phyloP scores from a whole-genome alignment of 2,113 vertebrate species.

The Urocitellus parryii region DNA sequence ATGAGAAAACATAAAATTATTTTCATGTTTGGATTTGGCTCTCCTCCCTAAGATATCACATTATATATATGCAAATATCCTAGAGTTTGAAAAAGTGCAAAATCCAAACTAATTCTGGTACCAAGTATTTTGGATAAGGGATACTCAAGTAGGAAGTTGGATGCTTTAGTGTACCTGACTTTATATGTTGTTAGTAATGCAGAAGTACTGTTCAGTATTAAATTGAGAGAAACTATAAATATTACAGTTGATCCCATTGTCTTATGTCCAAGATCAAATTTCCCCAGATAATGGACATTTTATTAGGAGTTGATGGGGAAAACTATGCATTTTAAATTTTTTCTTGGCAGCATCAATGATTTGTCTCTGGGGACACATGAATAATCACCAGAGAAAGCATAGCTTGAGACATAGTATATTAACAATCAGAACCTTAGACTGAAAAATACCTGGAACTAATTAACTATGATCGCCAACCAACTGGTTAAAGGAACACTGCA shows the following conservation, averaged over 20 bases:
- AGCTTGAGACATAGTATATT: neutral
- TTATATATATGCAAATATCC: neutral
- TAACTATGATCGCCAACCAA: slow-evolving; percentile 10
- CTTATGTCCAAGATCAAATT: neutral
- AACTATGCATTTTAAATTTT: neutral
- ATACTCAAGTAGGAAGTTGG: neutral
- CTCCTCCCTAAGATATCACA: neutral
- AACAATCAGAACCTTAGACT: slow-evolving; percentile 7
- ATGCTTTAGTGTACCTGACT: neutral
- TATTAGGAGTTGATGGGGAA: neutral
- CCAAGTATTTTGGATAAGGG: neutral
- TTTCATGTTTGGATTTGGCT: neutral
- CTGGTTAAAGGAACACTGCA: neutral
- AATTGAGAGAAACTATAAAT: slow-evolving; percentile 11
- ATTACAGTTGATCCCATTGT: neutral
- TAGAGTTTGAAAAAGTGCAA: neutral
- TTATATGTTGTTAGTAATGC: neutral
- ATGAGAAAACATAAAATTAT: neutral
- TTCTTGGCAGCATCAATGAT: neutral
- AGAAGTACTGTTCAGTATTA: neutral
- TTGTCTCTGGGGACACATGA: neutral
- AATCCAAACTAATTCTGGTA: neutral
- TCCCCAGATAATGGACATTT: neutral
- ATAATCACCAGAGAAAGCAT: slow-evolving; percentile 33
- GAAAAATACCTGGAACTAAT: slow-evolving; percentile 42